Evolutionary conservation across 2,797 vertebrate genomes (phyloP), one percentile per base, ranked within the genome.

Genomic region (Dromococcyx pavoninus): DNA sequence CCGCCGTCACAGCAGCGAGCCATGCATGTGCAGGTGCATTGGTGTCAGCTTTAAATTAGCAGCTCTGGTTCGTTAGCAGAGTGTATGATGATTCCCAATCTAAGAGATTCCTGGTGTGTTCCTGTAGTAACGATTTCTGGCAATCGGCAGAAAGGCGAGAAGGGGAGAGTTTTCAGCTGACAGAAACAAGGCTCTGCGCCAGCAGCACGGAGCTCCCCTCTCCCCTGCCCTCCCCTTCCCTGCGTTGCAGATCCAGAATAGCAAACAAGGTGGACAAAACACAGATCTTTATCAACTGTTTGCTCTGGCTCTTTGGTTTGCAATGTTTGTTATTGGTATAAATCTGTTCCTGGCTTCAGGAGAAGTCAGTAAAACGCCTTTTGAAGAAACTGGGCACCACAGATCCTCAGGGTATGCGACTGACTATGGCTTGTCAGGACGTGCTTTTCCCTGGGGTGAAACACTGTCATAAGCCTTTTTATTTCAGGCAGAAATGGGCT

Each of bases 311-410:
- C 15, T 71, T 19, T 77, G 17, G 53, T 77, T 64, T 88, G 39
- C 39, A 64, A 51, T 66, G 53, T 64, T 89, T 92, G 56, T 96
- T 41, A 28, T 44, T 82, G 92, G 50, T 54, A 69, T 92, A 91
- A 75, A 79, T 75, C 71, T 80, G 54, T 41, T 89, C 35, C 58
- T 71, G 76, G 87, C 70, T 65, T 19, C 23, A 28, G 61, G 27
- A 94, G 37, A 88, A 89, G 71, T 51, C 28, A 58, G 58, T 54
- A 65, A 73, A 75, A 75, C 7, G 19, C 48, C 72, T 41, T 64
- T 56, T 83, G 69, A 89, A 90, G 87, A 88, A 94, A 33, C 43
- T 44, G 72, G 69, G 66, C 89, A 82, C 61, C 67, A 18, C 56
- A 72, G 65, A 84, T 91, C 92, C 90, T 86, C 46, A 2, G 75